A percentile compares a stretch with the other conserved stretches of the same genome.
These are phyloP conservation scores for Sylvia atricapilla DNA, from an alignment of 2,113 vertebrate species.

Conservation along the genomic window DNA sequence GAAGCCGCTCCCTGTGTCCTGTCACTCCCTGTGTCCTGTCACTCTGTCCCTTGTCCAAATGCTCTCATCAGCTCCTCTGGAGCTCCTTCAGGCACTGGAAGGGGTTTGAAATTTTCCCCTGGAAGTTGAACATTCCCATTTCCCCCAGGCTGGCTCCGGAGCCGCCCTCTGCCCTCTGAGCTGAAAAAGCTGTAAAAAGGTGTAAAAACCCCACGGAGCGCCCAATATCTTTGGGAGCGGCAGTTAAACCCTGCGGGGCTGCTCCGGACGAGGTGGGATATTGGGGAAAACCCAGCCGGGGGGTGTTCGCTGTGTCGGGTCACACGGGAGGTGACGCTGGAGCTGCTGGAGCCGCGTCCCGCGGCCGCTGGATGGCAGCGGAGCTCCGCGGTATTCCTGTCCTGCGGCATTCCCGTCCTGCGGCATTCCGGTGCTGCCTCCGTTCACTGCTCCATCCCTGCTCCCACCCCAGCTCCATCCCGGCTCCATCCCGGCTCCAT, in stretches of 20 bases:
- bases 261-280: accelerated
- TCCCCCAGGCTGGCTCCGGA: neutral
- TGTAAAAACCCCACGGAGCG: accelerated
- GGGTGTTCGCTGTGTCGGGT: accelerated
- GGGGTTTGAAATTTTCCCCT: accelerated
- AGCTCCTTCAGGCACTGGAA: neutral
- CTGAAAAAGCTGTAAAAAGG: accelerated
- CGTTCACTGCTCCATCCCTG: neutral
- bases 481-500: neutral
- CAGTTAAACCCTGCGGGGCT: accelerated
- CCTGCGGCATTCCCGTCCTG: neutral
- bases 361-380: slow-evolving; percentile 52
- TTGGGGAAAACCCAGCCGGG: accelerated
- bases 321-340: accelerated
- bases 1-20: neutral
- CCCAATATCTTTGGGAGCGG: accelerated
- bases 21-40: neutral
- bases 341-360: neutral
- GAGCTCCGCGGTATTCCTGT: neutral
- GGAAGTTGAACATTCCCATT: neutral
- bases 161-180: neutral
- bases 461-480: neutral
- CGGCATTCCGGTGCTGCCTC: neutral
- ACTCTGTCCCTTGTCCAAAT: neutral
- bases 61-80: neutral